Evolutionary conservation across 2,113 vertebrate species (phyloP), one percentile per base, ranked within the genome.

Genomic region (Ptyas mucosa): DNA sequence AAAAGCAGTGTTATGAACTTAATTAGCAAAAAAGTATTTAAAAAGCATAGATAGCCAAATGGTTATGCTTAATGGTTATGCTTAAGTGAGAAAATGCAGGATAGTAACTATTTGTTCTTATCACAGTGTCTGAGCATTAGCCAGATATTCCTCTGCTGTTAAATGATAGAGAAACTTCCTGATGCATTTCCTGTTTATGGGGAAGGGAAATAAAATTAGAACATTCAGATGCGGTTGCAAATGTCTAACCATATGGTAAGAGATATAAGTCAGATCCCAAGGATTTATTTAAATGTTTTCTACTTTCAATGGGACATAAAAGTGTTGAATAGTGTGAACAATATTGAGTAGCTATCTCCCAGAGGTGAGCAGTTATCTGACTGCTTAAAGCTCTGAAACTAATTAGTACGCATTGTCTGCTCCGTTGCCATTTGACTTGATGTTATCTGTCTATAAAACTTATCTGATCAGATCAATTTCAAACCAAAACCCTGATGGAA

Each of bases 171-270:
- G 43, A 97, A 97, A 97, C 96, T 98, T 96, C 91, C 96, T 95
- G 96, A 97, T 96, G 96, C 95, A 91, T 92, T 97, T 98, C 96
- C 97, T 97, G 96, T 96, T 96, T 97, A 97, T 95, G 95, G 81
- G 95, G 92, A 94, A 91, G 85, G 95, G 94, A 97, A 97, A 98
- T 97, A 93, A 96, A 97, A 98, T 97, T 97, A 97, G 96, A 46
- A 97, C 93, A 89, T 91, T 94, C 93, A 87, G 93, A 95, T 96
- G 94, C 95, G 94, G 89, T 94, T 97, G 93, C 89, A 95, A 93
- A 93, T 0, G 0, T 85, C 85, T 92, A 93, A 95, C 94, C 87
- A 54, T 95, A 52, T 85, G 94, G 93, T 95, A 91, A 89, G 24
- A n/a, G 81, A 85, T 3, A 93, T 91, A 81, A 93, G 64, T 18